These are phyloP conservation scores for Boloria euphrosyne DNA, from an alignment of 2,888 invertebrate species.

Conservation along the genomic window DNA sequence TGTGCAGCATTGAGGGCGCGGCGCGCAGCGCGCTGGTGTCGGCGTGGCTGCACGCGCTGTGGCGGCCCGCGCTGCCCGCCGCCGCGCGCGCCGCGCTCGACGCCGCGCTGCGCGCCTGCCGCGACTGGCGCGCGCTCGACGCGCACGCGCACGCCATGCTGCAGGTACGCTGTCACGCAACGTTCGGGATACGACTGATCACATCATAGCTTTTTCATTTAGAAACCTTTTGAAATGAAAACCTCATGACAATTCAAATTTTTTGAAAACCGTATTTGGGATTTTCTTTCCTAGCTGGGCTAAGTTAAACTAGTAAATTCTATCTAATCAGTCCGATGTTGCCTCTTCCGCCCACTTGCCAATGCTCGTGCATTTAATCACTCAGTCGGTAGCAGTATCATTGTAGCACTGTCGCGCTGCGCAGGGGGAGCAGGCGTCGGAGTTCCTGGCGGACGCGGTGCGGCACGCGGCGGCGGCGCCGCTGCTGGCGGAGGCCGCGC, in stretches of 20 bases:
- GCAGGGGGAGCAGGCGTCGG: conserved; percentile 53
- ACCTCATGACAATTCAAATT: no score
- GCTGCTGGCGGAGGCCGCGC: conserved; percentile 44
- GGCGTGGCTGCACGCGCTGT: conserved; percentile 63
- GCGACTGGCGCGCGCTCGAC: conserved; percentile 49
- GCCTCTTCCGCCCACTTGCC: no score
- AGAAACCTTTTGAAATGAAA: no score
- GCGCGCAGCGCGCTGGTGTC: conserved; percentile 42
- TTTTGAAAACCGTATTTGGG: no score
- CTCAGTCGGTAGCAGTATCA: background rate
- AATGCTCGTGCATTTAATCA: no score
- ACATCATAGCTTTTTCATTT: no score
- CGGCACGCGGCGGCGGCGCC: conserved; percentile 15
- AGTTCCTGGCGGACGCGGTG: conserved; percentile 47
- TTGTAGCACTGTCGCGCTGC: background rate
- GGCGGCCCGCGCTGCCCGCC: conserved; percentile 47
- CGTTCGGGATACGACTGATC: background rate
- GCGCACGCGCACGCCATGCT: conserved; percentile 47
- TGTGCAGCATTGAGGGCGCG: conserved; percentile 32
- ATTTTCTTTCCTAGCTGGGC: no score
- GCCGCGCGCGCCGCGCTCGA: conserved; percentile 47
- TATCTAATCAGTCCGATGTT: background rate
- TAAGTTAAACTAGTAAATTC: background rate
- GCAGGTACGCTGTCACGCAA: conserved; percentile 53
- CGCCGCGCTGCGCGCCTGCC: conserved; percentile 48